A percentile compares a stretch with the other conserved stretches of the same genome.
Evolutionary conservation across 2,888 invertebrate species (phyloP).

Genomic region (Latrodectus hesperus): DNA sequence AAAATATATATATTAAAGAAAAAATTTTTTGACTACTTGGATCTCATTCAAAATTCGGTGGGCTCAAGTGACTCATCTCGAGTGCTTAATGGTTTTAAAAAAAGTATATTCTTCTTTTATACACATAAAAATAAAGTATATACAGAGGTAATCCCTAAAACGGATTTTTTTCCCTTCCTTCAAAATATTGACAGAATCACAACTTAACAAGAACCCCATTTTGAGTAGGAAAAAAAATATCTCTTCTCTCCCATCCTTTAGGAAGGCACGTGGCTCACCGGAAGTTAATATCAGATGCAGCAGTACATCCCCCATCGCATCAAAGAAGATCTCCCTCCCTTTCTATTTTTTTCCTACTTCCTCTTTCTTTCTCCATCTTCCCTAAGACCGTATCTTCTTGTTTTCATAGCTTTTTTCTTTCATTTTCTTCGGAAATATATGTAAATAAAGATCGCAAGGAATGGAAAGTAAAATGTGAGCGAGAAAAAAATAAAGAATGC

Average conservation of each 20-base stretch:
- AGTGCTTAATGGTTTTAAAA: too few relatives aligned
- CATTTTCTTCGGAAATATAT: slow-evolving; percentile 45
- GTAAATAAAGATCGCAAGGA: slow-evolving; percentile 46
- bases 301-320: slow-evolving; percentile 9
- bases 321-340: slow-evolving; percentile 15
- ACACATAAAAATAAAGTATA: too few relatives aligned
- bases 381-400: slow-evolving; percentile 4
- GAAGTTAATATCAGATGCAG: slow-evolving; percentile 56
- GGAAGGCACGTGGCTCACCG: slow-evolving; percentile 39
- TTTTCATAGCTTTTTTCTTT: slow-evolving; percentile 10
- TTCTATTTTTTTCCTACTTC: slow-evolving; percentile 19
- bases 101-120: too few relatives aligned
- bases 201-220: too few relatives aligned
- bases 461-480: neutral
- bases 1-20: too few relatives aligned
- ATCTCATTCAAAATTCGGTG: too few relatives aligned
- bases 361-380: neutral
- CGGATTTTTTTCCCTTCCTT: too few relatives aligned
- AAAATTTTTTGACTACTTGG: too few relatives aligned
- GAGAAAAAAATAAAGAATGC: neutral
- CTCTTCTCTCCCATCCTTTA: neutral
- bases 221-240: too few relatives aligned
- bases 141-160: too few relatives aligned
- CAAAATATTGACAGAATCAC: too few relatives aligned
- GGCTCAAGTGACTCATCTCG: too few relatives aligned